These are phyloP conservation scores for Hycleus phaleratus DNA, from an alignment of 1,140 invertebrate species.

Conservation along the genomic window DNA sequence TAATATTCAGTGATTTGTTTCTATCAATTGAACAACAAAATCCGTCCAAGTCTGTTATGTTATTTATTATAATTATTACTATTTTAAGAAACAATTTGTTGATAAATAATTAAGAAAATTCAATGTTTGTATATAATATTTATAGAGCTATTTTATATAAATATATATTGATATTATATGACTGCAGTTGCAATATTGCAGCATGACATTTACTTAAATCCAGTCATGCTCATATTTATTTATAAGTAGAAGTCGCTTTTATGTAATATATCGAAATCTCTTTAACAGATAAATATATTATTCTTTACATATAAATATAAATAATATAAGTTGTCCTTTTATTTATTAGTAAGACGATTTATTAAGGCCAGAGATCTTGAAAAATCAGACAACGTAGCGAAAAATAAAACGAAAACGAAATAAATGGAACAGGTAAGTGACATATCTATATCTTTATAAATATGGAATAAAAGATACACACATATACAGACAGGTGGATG, in stretches of 20 bases:
- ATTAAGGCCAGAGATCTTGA: background rate
- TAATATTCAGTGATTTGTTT: conserved; percentile 16
- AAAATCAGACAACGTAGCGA: too few relatives aligned
- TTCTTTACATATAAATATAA: background rate
- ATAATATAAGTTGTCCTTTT: conserved; percentile 5
- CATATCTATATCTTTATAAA: too few relatives aligned
- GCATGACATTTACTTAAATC: conserved; percentile 14
- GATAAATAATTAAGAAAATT: too few relatives aligned
- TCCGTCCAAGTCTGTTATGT: background rate
- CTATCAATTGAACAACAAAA: background rate
- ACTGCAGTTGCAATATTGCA: conserved; percentile 14
- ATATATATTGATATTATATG: conserved; percentile 6
- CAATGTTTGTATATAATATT: background rate
- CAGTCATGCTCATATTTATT: conserved; percentile 16
- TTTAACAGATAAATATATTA: conserved; percentile 14
- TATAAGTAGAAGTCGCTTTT: conserved; percentile 16
- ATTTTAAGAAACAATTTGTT: too few relatives aligned
- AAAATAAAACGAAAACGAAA: too few relatives aligned
- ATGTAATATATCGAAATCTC: conserved; percentile 15
- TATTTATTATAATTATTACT: too few relatives aligned
- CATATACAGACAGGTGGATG: background rate
- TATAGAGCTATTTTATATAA: conserved; percentile 7
- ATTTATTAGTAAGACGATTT: conserved; percentile 10
- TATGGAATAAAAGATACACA: too few relatives aligned
- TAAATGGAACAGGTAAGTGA: too few relatives aligned